A percentile compares a stretch with the other conserved stretches of the same genome.
Conservation (phyloP, 2,113 vertebrate species). For the Mustelus asterias region DNA sequence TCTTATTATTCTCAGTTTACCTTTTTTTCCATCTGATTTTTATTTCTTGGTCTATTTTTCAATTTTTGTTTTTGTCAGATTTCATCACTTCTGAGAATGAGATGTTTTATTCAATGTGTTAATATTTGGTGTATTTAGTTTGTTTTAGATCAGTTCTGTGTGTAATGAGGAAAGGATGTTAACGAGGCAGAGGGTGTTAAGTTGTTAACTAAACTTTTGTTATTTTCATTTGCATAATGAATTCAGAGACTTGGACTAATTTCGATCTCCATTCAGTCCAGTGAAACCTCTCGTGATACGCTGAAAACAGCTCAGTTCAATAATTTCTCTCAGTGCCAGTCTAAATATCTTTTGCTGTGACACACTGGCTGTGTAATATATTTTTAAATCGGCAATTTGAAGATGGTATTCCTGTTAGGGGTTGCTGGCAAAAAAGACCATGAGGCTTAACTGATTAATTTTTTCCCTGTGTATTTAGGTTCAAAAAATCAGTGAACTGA, state of each 20-base stretch:
- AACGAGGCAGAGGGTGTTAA: not conserved
- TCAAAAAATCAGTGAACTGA: not conserved
- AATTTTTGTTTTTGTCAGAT: not conserved
- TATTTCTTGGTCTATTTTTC: not conserved
- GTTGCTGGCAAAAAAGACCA: not conserved
- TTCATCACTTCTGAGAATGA: not conserved
- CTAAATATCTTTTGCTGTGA: not conserved
- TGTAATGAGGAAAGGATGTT: not conserved
- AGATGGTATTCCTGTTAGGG: not conserved
- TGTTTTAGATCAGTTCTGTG: not conserved
- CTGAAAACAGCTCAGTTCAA: not conserved
- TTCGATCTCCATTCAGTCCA: not conserved
- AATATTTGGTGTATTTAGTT: not conserved
- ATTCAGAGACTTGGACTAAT: not conserved
- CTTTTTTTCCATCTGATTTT: not conserved
- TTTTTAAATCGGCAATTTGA: constrained; percentile 16
- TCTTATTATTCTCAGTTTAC: not conserved
- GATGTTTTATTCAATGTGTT: not conserved
- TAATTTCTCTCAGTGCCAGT: not conserved
- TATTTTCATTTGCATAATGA: not conserved
- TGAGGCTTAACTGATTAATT: not conserved
- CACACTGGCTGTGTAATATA: not conserved
- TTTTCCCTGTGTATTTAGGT: not conserved
- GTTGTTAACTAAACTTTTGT: not conserved
- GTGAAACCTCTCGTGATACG: not conserved